A percentile compares a stretch with the other conserved stretches of the same genome.
These are phyloP conservation scores for Telenomus remus DNA, from an alignment of 1,140 invertebrate species.

Conservation along the genomic window DNA sequence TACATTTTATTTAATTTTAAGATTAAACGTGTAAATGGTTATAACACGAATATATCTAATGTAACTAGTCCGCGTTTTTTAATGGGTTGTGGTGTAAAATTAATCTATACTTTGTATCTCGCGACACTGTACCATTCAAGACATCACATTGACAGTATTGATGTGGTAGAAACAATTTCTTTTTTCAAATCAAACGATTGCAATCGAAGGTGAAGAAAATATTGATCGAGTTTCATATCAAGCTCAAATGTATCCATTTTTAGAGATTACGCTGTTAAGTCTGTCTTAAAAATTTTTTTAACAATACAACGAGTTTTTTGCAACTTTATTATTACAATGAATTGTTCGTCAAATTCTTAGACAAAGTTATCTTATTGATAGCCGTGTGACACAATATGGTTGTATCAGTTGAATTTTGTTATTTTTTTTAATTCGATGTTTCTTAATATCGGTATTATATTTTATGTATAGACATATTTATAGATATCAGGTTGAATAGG, in stretches of 20 bases:
- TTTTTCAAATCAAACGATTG: constrained; percentile 11
- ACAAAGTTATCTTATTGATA: constrained; percentile 24
- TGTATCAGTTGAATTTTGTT: too few species aligned
- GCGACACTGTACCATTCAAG: constrained; percentile 22
- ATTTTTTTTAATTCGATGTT: constrained; percentile 5
- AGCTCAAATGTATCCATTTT: not conserved
- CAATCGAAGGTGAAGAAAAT: too few species aligned
- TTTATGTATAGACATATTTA: constrained; percentile 16
- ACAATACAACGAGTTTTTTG: not conserved
- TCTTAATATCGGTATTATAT: constrained; percentile 3
- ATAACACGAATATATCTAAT: constrained; percentile 29
- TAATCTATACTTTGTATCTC: constrained; percentile 24
- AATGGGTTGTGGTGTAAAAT: constrained; percentile 45
- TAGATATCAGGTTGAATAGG: constrained; percentile 13
- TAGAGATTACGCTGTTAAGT: not conserved
- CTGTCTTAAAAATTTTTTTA: not conserved
- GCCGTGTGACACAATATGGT: not conserved
- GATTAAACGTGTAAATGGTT: constrained; percentile 7
- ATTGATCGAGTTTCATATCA: too few species aligned
- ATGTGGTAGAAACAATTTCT: constrained; percentile 36
- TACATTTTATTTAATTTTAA: constrained; percentile 11
- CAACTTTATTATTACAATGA: not conserved
- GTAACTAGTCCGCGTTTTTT: constrained; percentile 44
- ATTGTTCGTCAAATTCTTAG: not conserved
- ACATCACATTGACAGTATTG: constrained; percentile 46